Evolutionary conservation across 1,140 invertebrate genomes (phyloP).

Genomic region (Papilio polytes): DNA sequence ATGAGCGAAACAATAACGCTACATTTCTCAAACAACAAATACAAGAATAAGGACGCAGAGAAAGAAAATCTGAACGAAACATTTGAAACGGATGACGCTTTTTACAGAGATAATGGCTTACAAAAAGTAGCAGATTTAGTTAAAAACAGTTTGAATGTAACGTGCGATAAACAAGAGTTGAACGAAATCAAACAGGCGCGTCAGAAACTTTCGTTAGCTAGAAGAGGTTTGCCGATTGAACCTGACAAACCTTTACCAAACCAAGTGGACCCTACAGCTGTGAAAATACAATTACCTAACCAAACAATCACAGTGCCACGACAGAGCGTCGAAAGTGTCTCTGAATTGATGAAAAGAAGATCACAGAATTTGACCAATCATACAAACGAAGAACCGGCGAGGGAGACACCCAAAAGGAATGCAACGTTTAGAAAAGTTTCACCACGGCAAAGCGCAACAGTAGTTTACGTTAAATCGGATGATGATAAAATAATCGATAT

Average conservation of each 20-base stretch:
- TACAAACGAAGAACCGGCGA: conserved; percentile 56
- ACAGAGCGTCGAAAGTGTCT: conserved; percentile 75
- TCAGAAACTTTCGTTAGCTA: conserved; percentile 74
- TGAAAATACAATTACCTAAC: conserved; percentile 75
- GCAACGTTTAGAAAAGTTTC: conserved; percentile 78
- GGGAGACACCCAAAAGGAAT: conserved; percentile 77
- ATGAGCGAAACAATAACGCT: conserved; percentile 75
- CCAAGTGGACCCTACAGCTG: conserved; percentile 58
- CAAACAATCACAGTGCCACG: conserved; percentile 74
- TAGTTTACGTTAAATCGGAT: conserved; percentile 71
- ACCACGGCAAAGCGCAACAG: conserved; percentile 66
- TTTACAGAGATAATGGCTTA: conserved; percentile 74
- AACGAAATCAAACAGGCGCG: conserved; percentile 79
- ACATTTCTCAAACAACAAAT: conserved; percentile 74
- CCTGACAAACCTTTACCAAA: conserved; percentile 58
- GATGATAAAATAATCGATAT: conserved; percentile 77
- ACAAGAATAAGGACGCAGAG: conserved; percentile 67
- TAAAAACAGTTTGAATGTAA: conserved; percentile 51
- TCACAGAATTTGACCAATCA: conserved; percentile 57
- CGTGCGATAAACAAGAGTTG: conserved; percentile 70
- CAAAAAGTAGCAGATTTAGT: conserved; percentile 59
- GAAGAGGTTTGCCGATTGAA: conserved; percentile 70
- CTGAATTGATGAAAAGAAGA: conserved; percentile 72
- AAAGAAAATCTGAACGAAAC: conserved; percentile 73
- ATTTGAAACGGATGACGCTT: conserved; percentile 73